These are phyloP conservation scores for Athene cunicularia DNA, from an alignment of 2,113 vertebrate species.

Conservation along the genomic window DNA sequence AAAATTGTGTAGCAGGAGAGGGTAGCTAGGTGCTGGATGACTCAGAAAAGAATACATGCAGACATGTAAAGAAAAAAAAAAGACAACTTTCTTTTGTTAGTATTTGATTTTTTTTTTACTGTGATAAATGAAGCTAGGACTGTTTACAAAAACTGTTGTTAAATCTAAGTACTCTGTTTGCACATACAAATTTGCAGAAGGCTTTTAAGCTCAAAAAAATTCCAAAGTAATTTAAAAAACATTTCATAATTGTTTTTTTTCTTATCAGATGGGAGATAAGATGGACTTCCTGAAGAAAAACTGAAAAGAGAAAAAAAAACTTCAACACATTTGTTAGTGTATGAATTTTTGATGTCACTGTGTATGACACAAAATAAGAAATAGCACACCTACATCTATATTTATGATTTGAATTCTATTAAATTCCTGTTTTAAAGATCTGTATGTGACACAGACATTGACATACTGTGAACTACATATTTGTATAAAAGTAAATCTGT, in stretches of 20 bases:
- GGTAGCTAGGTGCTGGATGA: not conserved
- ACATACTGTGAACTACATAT: not conserved
- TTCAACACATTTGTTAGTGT: not conserved
- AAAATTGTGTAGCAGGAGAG: not conserved
- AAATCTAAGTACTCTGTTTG: not conserved
- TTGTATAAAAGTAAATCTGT: not conserved
- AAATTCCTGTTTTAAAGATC: not conserved
- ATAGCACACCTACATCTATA: not conserved
- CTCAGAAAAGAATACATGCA: not conserved
- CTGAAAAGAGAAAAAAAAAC: accelerated
- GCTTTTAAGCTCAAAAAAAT: not conserved
- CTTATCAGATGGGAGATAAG: not conserved
- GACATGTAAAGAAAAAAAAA: not conserved
- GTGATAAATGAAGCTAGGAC: not conserved
- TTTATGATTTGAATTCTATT: not conserved
- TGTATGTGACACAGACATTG: not conserved
- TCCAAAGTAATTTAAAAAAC: not conserved
- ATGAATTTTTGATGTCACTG: not conserved
- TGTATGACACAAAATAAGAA: not conserved
- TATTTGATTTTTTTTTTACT: not conserved
- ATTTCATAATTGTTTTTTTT: not conserved
- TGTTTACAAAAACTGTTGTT: not conserved
- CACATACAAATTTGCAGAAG: not conserved
- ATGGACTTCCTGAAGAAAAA: not conserved
- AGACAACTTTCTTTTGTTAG: not conserved